These are phyloP conservation scores for Myiothlypis chrysogaster DNA, from an alignment of 2,797 vertebrate species.

Conservation along the genomic window DNA sequence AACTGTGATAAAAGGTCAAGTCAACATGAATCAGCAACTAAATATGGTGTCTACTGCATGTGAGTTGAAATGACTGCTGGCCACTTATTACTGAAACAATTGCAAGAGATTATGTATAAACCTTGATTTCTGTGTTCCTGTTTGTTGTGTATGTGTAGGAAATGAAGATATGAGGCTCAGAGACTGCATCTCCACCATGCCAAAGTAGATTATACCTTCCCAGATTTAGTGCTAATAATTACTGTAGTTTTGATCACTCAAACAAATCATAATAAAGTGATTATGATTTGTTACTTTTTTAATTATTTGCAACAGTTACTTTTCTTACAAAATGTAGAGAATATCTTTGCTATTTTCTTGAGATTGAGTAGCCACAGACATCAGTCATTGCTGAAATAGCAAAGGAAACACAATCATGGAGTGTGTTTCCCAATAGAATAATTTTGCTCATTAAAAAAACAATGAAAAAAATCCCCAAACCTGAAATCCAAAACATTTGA, in stretches of 20 bases:
- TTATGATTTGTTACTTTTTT: too few relatives aligned
- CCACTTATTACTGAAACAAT: not conserved
- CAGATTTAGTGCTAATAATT: not conserved
- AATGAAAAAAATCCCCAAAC: fast-evolving
- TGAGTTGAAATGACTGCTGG: not conserved
- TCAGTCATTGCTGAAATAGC: not conserved
- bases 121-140: not conserved
- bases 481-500: not conserved
- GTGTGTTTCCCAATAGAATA: not conserved
- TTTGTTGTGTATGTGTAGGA: not conserved
- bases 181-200: not conserved
- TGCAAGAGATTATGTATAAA: not conserved
- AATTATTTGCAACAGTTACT: not conserved
- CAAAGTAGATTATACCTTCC: not conserved
- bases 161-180: not conserved
- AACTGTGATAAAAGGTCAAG: not conserved
- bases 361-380: not conserved
- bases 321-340: not conserved
- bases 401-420: not conserved
- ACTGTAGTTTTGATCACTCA: not conserved
- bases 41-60: not conserved
- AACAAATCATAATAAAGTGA: not conserved
- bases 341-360: not conserved
- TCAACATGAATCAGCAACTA: not conserved
- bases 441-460: not conserved